Evolutionary conservation across 2,888 invertebrate species (phyloP), one percentile per base, ranked within the genome.

Genomic region (Rotaria magnacalcarata): DNA sequence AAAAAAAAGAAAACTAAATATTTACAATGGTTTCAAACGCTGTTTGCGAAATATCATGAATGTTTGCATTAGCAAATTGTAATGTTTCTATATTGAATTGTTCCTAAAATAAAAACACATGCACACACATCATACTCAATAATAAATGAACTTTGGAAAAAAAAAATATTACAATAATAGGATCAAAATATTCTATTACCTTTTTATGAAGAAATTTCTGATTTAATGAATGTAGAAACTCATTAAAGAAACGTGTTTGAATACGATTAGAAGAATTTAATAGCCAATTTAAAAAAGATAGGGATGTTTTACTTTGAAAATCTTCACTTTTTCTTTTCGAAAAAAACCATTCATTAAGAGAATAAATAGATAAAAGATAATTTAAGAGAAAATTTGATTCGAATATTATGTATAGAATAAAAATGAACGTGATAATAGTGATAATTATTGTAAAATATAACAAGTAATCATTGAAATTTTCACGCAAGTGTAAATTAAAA

Each of bases 61-160:
- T n/a, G n/a, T 43, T 80, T 47, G 47, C 24, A 80, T 80, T 47
- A n/a, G 47, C 2, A 80, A 80, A 80, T 80, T 80, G 80, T n/a
- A 80, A 80, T n/a, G 47, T n/a, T 47, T 80, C 80, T 14, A 80
- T 4, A 41, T 43, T 41, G 0, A 47, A 14, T n/a, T 47, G 47
- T n/a, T 80, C 24, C 80, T 80, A n/a, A 0, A 80, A 19, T 4
- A 34, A 16, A 34, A 34, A 16, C 4, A 8, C 34, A 47, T 8
- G 43, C 52, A 52, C 3, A 34, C 34, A 2, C 34, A 2, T 34
- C 34, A 34, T 14, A 80, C 1, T 24, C 0, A 80, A 11, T 3
- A n/a, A 21, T 80, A 47, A 6, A 67, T 67, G 3, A 67, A 34
- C 50, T 11, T 11, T 14, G 14, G 14, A 11, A 41, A 67, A 0